phyloP scores from a whole-genome alignment of 2,113 vertebrate species.

The Mionectes macconnelli region DNA sequence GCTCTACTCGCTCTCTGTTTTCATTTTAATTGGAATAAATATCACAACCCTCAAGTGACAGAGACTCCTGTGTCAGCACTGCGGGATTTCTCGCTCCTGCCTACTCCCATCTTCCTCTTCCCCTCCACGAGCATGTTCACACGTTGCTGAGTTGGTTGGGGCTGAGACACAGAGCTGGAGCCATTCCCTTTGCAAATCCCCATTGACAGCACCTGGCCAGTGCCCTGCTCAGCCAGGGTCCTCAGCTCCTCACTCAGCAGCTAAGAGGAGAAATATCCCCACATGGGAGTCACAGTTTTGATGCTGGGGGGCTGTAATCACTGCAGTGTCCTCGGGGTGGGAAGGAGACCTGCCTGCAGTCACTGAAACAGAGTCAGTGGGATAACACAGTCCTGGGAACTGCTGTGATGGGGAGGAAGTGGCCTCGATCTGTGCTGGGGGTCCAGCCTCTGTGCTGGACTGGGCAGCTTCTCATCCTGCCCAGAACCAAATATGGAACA shows the following conservation, averaged over 20 bases:
- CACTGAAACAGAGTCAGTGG: not conserved
- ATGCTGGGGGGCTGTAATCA: not conserved
- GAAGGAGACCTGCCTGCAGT: not conserved
- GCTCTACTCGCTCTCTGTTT: not conserved
- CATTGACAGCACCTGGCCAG: accelerated
- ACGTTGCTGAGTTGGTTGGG: not conserved
- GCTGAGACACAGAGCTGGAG: not conserved
- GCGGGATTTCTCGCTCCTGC: not conserved
- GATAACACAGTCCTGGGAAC: not conserved
- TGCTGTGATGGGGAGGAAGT: accelerated
- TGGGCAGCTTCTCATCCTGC: not conserved
- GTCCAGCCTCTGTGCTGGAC: not conserved
- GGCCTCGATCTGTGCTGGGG: accelerated
- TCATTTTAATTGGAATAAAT: not conserved
- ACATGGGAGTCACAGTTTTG: accelerated
- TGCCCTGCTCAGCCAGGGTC: not conserved
- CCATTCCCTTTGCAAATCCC: not conserved
- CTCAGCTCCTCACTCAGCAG: not conserved
- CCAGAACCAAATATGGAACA: not conserved
- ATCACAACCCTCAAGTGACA: not conserved
- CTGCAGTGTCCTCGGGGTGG: not conserved
- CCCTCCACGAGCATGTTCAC: not conserved
- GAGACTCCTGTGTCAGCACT: not conserved
- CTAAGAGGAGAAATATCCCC: not conserved
- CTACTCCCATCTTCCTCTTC: not conserved